A percentile compares a stretch with the other conserved stretches of the same genome.
Conservation (phyloP, 1,140 invertebrate genomes). For the Drosophila obscura region DNA sequence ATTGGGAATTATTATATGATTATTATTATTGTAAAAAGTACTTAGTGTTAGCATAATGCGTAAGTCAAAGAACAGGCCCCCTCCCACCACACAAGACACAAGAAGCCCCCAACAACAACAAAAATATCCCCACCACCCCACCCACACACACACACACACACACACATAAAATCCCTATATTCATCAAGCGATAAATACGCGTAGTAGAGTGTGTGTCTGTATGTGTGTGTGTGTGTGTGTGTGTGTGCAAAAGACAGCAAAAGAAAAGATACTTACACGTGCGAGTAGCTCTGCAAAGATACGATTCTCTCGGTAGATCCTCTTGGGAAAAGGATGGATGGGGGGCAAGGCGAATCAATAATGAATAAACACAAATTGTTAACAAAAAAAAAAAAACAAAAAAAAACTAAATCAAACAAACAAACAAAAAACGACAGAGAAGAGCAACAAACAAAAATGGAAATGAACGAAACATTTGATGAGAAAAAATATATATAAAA, state of each 20-base stretch:
- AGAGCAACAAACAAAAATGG: conserved; percentile 58
- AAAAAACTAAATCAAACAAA: conserved; percentile 17
- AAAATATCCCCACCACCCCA: neutral
- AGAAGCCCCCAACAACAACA: conserved; percentile 9
- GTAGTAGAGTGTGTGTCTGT: conserved; percentile 16
- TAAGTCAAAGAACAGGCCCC: conserved; percentile 69
- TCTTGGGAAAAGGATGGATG: neutral
- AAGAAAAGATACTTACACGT: too few species aligned
- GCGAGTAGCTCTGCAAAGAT: too few species aligned
- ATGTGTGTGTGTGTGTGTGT: too few species aligned
- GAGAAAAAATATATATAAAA: conserved; percentile 66
- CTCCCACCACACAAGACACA: conserved; percentile 4
- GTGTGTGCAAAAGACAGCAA: conserved; percentile 2
- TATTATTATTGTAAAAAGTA: conserved; percentile 81
- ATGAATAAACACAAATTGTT: conserved; percentile 72
- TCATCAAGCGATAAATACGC: conserved; percentile 42
- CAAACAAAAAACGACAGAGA: conserved; percentile 38
- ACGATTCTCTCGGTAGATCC: too few species aligned
- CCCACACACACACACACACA: conserved; percentile 34
- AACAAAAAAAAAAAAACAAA: conserved; percentile 56
- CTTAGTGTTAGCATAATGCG: conserved; percentile 80
- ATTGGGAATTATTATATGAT: conserved; percentile 65
- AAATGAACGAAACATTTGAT: conserved; percentile 65
- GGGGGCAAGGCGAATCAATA: conserved; percentile 59
- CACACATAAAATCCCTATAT: conserved; percentile 44